Conservation (phyloP, 2,888 invertebrate species). For the Oscheius sp. region DNA sequence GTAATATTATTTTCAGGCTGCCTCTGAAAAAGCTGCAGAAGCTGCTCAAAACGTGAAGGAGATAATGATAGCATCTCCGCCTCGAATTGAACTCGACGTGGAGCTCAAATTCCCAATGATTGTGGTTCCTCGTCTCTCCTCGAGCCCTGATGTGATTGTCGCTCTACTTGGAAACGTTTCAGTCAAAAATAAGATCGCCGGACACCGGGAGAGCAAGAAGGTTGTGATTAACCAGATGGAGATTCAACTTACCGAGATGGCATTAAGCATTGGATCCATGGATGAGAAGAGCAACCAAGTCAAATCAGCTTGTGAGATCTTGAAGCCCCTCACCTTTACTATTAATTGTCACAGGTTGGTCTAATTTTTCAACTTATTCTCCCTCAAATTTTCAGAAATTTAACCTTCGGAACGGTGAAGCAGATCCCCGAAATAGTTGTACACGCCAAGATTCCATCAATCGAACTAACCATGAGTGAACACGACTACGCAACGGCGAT, state of each 20-base stretch:
- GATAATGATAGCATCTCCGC: slow-evolving; percentile 75
- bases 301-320: slow-evolving; percentile 75
- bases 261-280: slow-evolving; percentile 73
- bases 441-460: slow-evolving; percentile 82
- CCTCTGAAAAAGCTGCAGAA: slow-evolving; percentile 86
- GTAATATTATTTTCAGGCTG: slow-evolving; percentile 80
- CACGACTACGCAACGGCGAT: slow-evolving; percentile 87
- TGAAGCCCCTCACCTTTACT: slow-evolving; percentile 85
- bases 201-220: slow-evolving; percentile 43
- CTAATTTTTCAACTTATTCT: too few species aligned
- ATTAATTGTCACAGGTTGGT: slow-evolving; percentile 81
- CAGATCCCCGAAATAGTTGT: slow-evolving; percentile 79
- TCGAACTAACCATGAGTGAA: slow-evolving; percentile 75
- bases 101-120: slow-evolving; percentile 80
- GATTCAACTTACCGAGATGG: slow-evolving; percentile 82
- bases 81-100: slow-evolving; percentile 67
- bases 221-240: slow-evolving; percentile 86
- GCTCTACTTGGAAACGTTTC: slow-evolving; percentile 78
- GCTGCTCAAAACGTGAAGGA: slow-evolving; percentile 84
- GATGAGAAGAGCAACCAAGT: slow-evolving; percentile 60
- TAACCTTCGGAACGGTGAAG: slow-evolving; percentile 83
- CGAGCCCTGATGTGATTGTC: slow-evolving; percentile 81
- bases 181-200: slow-evolving; percentile 57
- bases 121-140: slow-evolving; percentile 86
- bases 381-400: too few species aligned